Evolutionary conservation across 2,888 invertebrate species (phyloP), one percentile per base, ranked within the genome.

Genomic region (Rhimphoctona megacephalus): DNA sequence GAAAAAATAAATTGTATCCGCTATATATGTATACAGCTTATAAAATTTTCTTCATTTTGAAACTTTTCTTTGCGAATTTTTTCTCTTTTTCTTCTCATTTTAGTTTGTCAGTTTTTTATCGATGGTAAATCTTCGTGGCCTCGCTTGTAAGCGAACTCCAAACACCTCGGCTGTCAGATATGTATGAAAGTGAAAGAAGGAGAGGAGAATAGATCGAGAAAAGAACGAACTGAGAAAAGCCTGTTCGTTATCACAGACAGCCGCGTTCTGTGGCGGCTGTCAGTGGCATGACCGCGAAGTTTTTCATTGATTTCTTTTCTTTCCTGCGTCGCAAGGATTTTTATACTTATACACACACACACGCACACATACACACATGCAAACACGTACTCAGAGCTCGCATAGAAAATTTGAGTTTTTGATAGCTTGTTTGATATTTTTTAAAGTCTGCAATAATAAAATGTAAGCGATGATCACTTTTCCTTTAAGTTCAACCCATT

Each of bases 271-370:
- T 22, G 46, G 25, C 66, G 49, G 46, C 54, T 79, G 83, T 83
- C 83, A 83, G 54, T 67, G 33, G 57, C 79, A 83, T 46, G 54
- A 39, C 54, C 52, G n/a, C 79, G 54, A 79, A 67, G 22, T 79
- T 83, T 78, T 74, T 49, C 46, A 54, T 73, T 39, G 72, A n/a
- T 73, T n/a, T 39, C 54, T 33, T 46, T 66, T 19, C 19, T 36
- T 73, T 54, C 46, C 66, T 52, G 14, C 57, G 22, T 49, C 22
- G 25, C 30, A 22, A 67, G 7, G 61, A 61, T 61, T 14, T 61
- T 30, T 30, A 61, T 17, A 61, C 6, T 17, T 17, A 5, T 22
- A 22, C 22, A 9, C 54, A 2, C 8, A 54, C 22, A 17, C 22
- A n/a, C n/a, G n/a, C n/a, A 17, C 2, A 9, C 30, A n/a, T 17